These are phyloP conservation scores for Galeruca laticollis DNA, from an alignment of 2,888 invertebrate species.

Conservation along the genomic window DNA sequence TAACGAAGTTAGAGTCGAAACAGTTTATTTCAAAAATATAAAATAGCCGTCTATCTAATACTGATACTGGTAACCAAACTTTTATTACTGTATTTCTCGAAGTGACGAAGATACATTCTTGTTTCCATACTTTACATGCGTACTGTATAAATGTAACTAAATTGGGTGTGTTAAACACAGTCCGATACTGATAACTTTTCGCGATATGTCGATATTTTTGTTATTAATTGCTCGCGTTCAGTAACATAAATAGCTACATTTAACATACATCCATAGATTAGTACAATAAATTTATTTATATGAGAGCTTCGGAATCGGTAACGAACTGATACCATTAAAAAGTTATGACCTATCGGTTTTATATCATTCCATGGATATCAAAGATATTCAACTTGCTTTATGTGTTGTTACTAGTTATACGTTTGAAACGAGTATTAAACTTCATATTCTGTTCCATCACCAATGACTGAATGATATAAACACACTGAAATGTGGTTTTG, in stretches of 20 bases:
- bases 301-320: constrained; percentile 27
- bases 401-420: not conserved
- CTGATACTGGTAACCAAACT: too few species aligned
- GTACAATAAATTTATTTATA: constrained; percentile 34
- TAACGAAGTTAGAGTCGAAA: too few species aligned
- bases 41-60: too few species aligned
- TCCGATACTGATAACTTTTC: not conserved
- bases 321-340: constrained; percentile 35
- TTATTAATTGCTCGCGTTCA: not conserved
- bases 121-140: too few species aligned
- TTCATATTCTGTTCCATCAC: not conserved
- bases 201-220: not conserved
- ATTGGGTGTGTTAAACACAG: too few species aligned
- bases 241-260: constrained; percentile 1
- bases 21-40: too few species aligned
- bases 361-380: not conserved
- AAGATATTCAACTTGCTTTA: not conserved
- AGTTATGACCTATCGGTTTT: constrained; percentile 35
- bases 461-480: not conserved
- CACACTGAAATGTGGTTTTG: not conserved
- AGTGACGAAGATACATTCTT: too few species aligned
- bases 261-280: constrained; percentile 18
- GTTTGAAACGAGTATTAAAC: not conserved
- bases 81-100: too few species aligned
- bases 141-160: too few species aligned